These are phyloP conservation scores for Drosophila mayaguana DNA, from an alignment of 2,888 invertebrate genomes.

Conservation along the genomic window DNA sequence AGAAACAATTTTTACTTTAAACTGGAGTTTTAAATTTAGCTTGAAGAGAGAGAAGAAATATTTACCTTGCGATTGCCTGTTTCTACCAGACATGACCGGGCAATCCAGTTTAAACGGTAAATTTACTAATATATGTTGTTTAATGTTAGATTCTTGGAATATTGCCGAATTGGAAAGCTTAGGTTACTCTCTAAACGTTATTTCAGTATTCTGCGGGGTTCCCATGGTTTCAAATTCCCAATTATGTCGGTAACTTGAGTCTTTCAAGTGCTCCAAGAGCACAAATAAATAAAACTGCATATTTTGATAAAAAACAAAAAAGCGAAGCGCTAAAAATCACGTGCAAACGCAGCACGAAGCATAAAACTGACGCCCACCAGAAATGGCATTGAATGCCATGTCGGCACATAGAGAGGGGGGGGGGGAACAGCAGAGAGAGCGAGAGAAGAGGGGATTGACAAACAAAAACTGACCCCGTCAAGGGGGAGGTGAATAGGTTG, in stretches of 20 bases:
- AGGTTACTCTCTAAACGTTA: slow-evolving; percentile 32
- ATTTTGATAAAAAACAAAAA: slow-evolving; percentile 13
- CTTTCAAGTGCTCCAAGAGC: slow-evolving; percentile 8
- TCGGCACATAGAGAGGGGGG: not conserved
- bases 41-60: not conserved
- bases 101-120: not conserved
- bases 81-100: not conserved
- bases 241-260: slow-evolving; percentile 41
- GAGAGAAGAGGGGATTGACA: not conserved
- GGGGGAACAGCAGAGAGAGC: too few relatives aligned
- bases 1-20: not conserved
- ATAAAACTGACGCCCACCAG: slow-evolving; percentile 16
- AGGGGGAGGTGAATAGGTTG: not conserved
- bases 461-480: slow-evolving; percentile 32
- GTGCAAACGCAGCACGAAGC: slow-evolving; percentile 20
- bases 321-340: slow-evolving; percentile 16
- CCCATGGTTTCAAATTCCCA: slow-evolving; percentile 43
- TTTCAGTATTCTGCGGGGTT: slow-evolving; percentile 15
- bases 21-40: not conserved
- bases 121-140: slow-evolving; percentile 1
- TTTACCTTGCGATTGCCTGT: not conserved
- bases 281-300: slow-evolving; percentile 33
- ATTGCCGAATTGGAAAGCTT: slow-evolving; percentile 36
- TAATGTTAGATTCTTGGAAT: slow-evolving; percentile 29
- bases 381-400: slow-evolving; percentile 25